These are phyloP conservation scores for Linepithema humile DNA, from an alignment of 1,140 invertebrate species.

Conservation along the genomic window DNA sequence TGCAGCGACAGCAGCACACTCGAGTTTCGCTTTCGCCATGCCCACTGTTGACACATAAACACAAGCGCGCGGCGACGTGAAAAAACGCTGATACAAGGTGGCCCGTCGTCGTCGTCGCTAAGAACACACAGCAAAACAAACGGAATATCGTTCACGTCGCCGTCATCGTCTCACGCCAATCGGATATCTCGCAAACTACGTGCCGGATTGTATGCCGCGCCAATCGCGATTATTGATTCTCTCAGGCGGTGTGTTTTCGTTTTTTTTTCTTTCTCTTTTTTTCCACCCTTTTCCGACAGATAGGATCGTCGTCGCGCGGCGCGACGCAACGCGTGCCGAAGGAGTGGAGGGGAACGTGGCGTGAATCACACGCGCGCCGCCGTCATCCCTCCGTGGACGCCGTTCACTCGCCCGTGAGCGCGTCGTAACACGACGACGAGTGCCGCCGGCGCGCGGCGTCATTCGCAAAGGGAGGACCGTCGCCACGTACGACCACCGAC, in stretches of 20 bases:
- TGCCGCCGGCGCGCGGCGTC: too few relatives aligned
- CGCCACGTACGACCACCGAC: background rate
- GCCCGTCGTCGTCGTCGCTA: background rate
- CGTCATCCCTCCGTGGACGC: background rate
- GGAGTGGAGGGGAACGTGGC: background rate
- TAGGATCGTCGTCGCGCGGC: background rate
- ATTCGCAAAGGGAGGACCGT: too few relatives aligned
- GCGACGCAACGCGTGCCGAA: background rate
- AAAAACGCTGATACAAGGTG: background rate
- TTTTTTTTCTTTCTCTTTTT: background rate
- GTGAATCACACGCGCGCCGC: background rate
- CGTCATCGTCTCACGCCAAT: background rate
- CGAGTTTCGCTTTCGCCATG: slow-evolving; percentile 54
- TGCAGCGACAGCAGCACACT: slow-evolving; percentile 60
- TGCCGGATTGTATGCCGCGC: background rate
- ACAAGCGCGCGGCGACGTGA: background rate
- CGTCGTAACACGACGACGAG: too few relatives aligned
- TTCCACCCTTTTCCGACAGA: background rate
- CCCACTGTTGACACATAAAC: slow-evolving; percentile 58
- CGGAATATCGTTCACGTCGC: background rate
- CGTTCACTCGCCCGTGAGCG: background rate
- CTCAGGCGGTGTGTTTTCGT: background rate
- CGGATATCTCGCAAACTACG: background rate
- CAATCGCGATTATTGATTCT: slow-evolving; percentile 49
- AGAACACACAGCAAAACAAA: background rate